Evolutionary conservation across 2,113 vertebrate genomes (phyloP), one percentile per base, ranked within the genome.

Genomic region (Sprattus sprattus): DNA sequence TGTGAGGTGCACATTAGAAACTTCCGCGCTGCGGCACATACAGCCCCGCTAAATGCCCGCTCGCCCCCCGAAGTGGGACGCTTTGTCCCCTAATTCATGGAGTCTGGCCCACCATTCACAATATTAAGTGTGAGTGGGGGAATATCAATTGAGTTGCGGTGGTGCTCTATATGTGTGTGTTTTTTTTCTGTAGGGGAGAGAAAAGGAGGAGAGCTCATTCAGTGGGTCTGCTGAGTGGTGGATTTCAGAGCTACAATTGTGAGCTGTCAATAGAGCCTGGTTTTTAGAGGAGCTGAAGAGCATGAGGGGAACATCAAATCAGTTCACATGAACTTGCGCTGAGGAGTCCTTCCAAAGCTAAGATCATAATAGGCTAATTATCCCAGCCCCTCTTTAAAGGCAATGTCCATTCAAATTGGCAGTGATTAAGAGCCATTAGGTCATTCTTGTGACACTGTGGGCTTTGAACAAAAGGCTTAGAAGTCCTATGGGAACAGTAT

Each of bases 61-160:
- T 89, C 67, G 52, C 32, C 85, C 84, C 88, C 75, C 82, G 44
- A 83, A 83, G 85, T 88, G 83, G 22, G 93, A 89, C 86, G 92
- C 94, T 97, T 97, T 98, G 94, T 94, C 89, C 90, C 83, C 86
- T 94, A 93, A 94, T 95, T 95, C 94, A 94, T 93, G 89, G 93
- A 94, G 93, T 92, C 91, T 93, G 94, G 93, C 92, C 91, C 91
- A 93, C 93, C 92, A 94, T 95, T 95, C 92, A 95, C 89, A 90
- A 94, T 94, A 95, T 95, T 94, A 95, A 94, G 94, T 94, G 94
- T 88, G 91, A 93, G 92, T 93, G 94, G 92, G 84, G 87, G 93
- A 93, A 94, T 93, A 94, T 92, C 93, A 93, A 94, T 94, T 95
- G 95, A 91, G 87, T 92, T 93, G 92, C 92, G 93, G 90, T 92